Evolutionary conservation across 1,140 invertebrate genomes (phyloP), one percentile per base, ranked within the genome.

Genomic region (Drosophila baimaii): DNA sequence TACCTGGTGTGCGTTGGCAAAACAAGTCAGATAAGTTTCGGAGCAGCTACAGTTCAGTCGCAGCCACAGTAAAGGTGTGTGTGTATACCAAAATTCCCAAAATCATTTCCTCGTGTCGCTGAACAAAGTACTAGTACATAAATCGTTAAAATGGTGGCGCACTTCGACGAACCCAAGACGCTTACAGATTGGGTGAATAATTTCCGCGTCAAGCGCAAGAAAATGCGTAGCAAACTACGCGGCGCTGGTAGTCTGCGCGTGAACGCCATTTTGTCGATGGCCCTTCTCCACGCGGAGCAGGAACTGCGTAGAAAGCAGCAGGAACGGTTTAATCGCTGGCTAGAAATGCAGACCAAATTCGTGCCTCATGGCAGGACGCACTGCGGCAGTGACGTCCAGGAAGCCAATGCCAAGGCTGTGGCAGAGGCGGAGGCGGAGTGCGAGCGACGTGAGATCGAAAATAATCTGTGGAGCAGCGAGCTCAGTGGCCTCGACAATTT

Each of bases 181-280:
- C 58, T 92, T 49, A 79, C 74, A 12, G 90, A 91, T 61, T 92
- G 91, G 91, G 91, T 92, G 29, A 83, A 77, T 44, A 91, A 91
- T 80, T 88, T 92, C 46, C 91, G 91, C 51, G 62, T 90, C 44
- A 92, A 92, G 58, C 90, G 90, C 13, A 73, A 88, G 39, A 88
- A 92, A 90, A 92, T 92, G 91, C 89, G 86, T 75, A 80, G 91
- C n/a, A 91, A 91, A 62, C 49, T 84, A 35, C 76, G 91, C 23
- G 81, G 83, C 46, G 77, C 82, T 55, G 79, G 79, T 31, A 80
- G 74, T 52, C 70, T 92, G 33, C 91, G 91, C 43, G 90, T 92
- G 3, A 81, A 77, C 63, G 91, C 91, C 69, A 92, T 92, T 57
- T 86, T 92, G 58, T 85, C 91, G 23, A 92, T 90, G 17, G 91